Conservation (phyloP, 2,113 vertebrate species). For the Thinocorus orbignyianus region DNA sequence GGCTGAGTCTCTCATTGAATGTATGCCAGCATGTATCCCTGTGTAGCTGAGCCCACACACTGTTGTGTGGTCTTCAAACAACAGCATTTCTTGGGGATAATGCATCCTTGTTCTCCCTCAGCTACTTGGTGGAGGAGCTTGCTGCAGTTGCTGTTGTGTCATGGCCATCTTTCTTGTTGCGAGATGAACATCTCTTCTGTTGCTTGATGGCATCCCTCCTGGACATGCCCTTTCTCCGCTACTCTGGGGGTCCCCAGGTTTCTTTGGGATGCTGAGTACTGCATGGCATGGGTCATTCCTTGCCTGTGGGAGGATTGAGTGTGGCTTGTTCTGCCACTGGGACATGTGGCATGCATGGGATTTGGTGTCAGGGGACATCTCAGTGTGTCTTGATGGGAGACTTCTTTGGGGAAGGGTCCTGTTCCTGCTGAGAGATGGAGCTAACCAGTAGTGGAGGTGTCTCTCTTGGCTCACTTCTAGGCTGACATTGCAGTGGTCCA, state of each 20-base stretch:
- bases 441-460: neutral
- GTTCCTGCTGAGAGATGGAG: neutral
- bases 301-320: neutral
- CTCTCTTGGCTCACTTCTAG: neutral
- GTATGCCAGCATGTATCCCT: neutral
- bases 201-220: neutral
- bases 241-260: neutral
- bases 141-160: neutral
- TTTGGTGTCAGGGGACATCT: neutral
- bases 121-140: neutral
- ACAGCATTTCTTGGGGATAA: neutral
- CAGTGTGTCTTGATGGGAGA: neutral
- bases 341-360: fast-evolving
- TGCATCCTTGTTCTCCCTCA: neutral
- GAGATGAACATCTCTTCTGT: neutral
- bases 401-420: neutral
- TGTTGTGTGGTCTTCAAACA: neutral
- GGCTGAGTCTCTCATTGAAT: neutral
- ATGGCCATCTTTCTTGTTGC: neutral
- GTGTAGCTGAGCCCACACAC: neutral
- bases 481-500: fast-evolving
- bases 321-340: neutral
- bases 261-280: neutral
- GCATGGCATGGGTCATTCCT: neutral
- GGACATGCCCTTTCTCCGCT: neutral